phyloP scores from a whole-genome alignment of 2,888 invertebrate genomes.

The Zaprionus lineosus region DNA sequence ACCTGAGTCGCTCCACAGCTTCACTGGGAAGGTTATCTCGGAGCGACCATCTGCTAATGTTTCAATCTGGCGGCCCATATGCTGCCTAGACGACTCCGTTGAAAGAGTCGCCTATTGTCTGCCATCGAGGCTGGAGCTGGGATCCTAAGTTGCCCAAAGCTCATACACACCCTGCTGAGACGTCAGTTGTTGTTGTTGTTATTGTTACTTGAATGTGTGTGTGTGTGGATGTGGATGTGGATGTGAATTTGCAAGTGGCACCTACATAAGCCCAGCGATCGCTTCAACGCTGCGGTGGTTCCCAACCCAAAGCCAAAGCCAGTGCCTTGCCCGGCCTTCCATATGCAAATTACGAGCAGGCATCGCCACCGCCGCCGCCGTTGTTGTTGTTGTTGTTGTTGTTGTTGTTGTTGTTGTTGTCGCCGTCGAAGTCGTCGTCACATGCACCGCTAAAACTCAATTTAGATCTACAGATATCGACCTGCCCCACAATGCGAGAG shows the following conservation, averaged over 20 bases:
- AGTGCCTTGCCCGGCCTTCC: conserved; percentile 57
- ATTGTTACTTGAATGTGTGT: conserved; percentile 42
- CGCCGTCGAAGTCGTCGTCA: too few species aligned
- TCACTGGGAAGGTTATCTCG: conserved; percentile 78
- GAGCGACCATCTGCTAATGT: conserved; percentile 80
- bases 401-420: too few species aligned
- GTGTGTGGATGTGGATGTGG: conserved; percentile 10
- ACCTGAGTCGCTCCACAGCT: conserved; percentile 32
- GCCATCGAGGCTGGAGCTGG: conserved; percentile 4
- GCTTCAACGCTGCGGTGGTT: conserved; percentile 76
- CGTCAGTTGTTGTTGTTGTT: conserved; percentile 7
- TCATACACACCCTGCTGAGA: conserved; percentile 78
- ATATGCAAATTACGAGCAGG: conserved; percentile 78
- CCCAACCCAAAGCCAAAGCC: conserved; percentile 41
- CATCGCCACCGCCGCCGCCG: conserved; percentile 27
- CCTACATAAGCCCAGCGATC: conserved; percentile 40
- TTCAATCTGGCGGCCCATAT: conserved; percentile 80
- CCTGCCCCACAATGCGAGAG: conserved; percentile 56
- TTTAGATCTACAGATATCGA: conserved; percentile 69
- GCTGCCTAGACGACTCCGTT: conserved; percentile 51
- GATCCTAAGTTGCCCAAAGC: conserved; percentile 50
- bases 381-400: too few species aligned
- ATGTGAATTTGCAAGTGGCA: conserved; percentile 67
- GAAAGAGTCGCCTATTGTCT: conserved; percentile 72
- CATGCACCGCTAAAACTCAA: conserved; percentile 79